These are phyloP conservation scores for Zaprionus tsacasi DNA, from an alignment of 1,140 invertebrate genomes.

Conservation along the genomic window DNA sequence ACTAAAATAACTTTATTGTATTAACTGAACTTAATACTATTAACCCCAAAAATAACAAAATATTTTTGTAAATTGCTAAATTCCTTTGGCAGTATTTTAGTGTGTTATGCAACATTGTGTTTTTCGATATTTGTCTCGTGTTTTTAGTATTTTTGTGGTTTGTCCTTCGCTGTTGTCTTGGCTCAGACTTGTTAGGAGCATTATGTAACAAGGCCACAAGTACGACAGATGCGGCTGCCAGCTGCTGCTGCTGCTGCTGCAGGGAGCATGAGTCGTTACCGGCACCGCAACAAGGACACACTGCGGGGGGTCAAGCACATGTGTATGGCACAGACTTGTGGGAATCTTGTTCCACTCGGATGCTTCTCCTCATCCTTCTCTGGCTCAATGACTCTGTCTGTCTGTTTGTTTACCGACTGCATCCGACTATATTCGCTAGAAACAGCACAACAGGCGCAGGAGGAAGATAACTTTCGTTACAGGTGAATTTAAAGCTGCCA, in stretches of 20 bases:
- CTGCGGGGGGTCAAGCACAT: conserved; percentile 8
- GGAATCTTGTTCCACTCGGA: conserved; percentile 14
- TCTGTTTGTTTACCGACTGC: background rate
- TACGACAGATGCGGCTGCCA: conserved; percentile 16
- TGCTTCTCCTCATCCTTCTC: background rate
- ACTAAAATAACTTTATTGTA: background rate
- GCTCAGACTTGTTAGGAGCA: conserved; percentile 22
- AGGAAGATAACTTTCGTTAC: conserved; percentile 48
- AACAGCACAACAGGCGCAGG: conserved; percentile 35
- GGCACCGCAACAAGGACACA: conserved; percentile 45
- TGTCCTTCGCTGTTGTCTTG: conserved; percentile 67
- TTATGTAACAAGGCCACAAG: conserved; percentile 9
- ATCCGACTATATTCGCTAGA: conserved; percentile 8
- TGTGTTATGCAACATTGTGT: conserved; percentile 7
- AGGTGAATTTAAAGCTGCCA: conserved; percentile 53
- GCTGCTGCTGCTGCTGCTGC: background rate
- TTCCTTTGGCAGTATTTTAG: background rate
- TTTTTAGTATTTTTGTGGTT: conserved; percentile 11
- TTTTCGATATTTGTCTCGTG: conserved; percentile 43
- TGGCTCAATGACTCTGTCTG: background rate
- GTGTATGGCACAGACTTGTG: background rate
- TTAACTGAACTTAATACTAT: too few relatives aligned
- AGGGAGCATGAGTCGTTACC: conserved; percentile 24
- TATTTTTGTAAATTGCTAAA: too few relatives aligned
- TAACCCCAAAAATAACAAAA: too few relatives aligned